These are phyloP conservation scores for Ellobius talpinus DNA, from an alignment of 2,113 vertebrate genomes.

Conservation along the genomic window DNA sequence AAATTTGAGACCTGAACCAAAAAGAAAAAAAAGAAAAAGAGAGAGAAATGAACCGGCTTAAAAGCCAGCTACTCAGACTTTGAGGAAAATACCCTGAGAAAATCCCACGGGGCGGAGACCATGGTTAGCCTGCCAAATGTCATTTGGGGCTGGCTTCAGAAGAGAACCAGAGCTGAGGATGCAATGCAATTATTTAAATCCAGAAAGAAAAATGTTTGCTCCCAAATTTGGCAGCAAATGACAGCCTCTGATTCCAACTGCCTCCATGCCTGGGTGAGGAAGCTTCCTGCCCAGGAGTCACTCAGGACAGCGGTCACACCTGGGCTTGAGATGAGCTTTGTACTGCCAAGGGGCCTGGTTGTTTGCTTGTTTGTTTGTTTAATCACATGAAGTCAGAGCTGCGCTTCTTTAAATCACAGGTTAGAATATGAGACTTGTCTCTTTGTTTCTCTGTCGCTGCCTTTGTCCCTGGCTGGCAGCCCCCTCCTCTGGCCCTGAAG, in stretches of 20 bases:
- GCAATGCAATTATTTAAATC: conserved; percentile 80
- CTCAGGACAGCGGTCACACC: neutral
- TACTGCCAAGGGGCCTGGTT: neutral
- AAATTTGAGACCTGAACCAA: conserved; percentile 78
- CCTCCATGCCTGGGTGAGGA: neutral
- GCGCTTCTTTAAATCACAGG: conserved; percentile 52
- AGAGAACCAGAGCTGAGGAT: conserved; percentile 76
- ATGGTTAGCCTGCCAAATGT: conserved; percentile 69
- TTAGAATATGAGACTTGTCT: conserved; percentile 29
- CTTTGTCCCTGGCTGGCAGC: conserved; percentile 69
- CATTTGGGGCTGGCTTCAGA: conserved; percentile 80
- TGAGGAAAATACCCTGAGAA: conserved; percentile 75
- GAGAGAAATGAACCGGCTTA: conserved; percentile 69
- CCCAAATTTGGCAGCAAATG: conserved; percentile 75
- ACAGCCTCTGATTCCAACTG: conserved; percentile 43
- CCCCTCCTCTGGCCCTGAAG: neutral
- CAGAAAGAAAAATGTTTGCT: conserved; percentile 83
- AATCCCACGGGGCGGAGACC: conserved; percentile 67
- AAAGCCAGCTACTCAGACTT: conserved; percentile 68
- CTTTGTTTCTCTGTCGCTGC: conserved; percentile 67
- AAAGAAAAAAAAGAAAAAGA: conserved; percentile 52
- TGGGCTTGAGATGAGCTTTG: neutral
- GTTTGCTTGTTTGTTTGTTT: neutral
- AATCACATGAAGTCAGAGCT: neutral
- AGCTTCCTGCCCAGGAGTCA: neutral